A percentile compares a stretch with the other conserved stretches of the same genome.
phyloP scores from a whole-genome alignment of 2,888 invertebrate genomes.

The Hydriomena furcata region DNA sequence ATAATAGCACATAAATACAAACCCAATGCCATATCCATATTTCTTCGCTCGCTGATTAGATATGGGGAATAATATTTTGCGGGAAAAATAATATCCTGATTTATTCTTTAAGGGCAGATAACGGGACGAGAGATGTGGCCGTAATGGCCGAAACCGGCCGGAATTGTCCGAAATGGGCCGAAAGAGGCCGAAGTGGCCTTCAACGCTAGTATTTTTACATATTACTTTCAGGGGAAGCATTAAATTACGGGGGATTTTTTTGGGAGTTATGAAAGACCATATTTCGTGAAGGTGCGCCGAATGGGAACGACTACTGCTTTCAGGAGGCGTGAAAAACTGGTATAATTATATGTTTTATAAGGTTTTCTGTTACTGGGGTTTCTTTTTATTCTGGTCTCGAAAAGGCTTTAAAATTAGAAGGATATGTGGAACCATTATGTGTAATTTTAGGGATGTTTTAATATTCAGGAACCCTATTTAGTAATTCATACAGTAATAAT shows the following conservation, averaged over 20 bases:
- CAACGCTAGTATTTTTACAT: constrained; percentile 72
- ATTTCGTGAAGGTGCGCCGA: constrained; percentile 69
- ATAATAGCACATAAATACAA: constrained; percentile 59
- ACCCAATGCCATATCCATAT: constrained; percentile 62
- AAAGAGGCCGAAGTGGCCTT: constrained; percentile 57
- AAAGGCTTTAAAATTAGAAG: constrained; percentile 42
- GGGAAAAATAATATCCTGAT: constrained; percentile 74
- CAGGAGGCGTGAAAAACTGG: constrained; percentile 56
- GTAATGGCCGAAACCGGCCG: constrained; percentile 66
- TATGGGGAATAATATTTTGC: constrained; percentile 75
- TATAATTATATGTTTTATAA: constrained; percentile 67
- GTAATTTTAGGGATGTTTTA: constrained; percentile 24
- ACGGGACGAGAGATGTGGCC: constrained; percentile 66
- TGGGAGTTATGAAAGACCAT: constrained; percentile 72
- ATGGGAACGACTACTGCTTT: constrained; percentile 63
- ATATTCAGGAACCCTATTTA: background rate
- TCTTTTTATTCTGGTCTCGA: constrained; percentile 45
- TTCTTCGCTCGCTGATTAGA: constrained; percentile 73
- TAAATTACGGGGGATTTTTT: constrained; percentile 73
- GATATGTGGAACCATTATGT: constrained; percentile 43
- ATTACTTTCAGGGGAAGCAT: constrained; percentile 70
- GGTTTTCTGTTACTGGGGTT: constrained; percentile 50
- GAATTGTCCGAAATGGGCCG: constrained; percentile 61
- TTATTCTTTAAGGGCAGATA: constrained; percentile 72
- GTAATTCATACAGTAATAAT: no score